Conservation (phyloP, 1,140 invertebrate species). For the Spodoptera frugiperda region DNA sequence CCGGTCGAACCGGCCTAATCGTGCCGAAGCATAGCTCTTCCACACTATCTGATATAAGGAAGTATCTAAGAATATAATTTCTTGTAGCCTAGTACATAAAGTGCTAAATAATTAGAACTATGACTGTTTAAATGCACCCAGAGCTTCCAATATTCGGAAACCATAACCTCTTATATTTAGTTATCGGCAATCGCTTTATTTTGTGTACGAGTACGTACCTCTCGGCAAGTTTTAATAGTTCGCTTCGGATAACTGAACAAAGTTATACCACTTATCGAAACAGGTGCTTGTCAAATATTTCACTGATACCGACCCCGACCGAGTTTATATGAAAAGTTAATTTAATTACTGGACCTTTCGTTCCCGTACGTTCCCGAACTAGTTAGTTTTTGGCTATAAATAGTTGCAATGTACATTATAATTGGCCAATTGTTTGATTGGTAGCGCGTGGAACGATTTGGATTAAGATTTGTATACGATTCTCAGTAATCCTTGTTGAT, state of each 20-base stretch:
- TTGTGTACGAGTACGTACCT: conserved; percentile 16
- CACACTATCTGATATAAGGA: no score
- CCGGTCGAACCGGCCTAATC: no score
- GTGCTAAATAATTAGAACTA: no score
- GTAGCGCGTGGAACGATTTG: no score
- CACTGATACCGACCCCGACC: conserved; percentile 34
- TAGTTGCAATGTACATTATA: neutral
- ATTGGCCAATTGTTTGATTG: neutral
- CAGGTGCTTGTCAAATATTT: conserved; percentile 44
- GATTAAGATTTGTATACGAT: no score
- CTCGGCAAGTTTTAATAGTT: conserved; percentile 49
- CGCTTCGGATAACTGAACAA: conserved; percentile 15
- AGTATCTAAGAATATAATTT: no score
- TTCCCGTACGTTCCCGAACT: neutral
- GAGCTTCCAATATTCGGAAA: no score
- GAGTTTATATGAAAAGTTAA: conserved; percentile 45
- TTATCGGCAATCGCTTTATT: neutral
- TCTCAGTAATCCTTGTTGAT: no score
- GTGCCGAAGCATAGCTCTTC: no score
- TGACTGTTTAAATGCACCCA: no score
- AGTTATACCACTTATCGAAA: conserved; percentile 34
- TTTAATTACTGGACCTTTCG: conserved; percentile 34
- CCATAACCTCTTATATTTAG: neutral
- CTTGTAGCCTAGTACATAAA: no score
- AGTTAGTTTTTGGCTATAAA: neutral